Evolutionary conservation across 1,140 invertebrate species (phyloP), one percentile per base, ranked within the genome.

Genomic region (Triops longicaudatus): DNA sequence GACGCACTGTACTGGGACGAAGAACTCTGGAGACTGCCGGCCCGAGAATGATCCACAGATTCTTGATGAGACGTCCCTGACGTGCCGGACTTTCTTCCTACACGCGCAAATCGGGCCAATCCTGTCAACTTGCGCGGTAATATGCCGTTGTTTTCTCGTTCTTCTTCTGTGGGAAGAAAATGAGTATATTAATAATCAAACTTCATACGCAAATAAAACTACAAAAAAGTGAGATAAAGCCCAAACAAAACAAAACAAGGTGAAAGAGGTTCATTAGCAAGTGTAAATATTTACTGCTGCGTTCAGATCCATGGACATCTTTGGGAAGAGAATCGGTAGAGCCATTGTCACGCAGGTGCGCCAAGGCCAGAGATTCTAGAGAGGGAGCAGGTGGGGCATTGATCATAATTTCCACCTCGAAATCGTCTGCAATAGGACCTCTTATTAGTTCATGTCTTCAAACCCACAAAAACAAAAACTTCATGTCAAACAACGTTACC

Each of bases 371-470:
- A 81, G 90, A 92, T 82, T 92, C 91, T 1, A 90, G 89, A 1
- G 91, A 91, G 11, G 89, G 88, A 72, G 89, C 90, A 73, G 82
- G 83, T 76, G 79, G 80, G 71, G 89, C 89, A 78, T 91, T 91
- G 63, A 91, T 91, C 88, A 91, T 91, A 63, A 92, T 93, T 85
- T 95, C 93, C 77, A 93, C 86, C 84, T 86, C 85, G 27, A 86
- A 79, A 78, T 86, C 85, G 81, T 86, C 85, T 85, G 80, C 12
- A 76, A 80, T n/a, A 14, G 11, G 37, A 73, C 22, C 71, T 7
- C 2, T 72, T 4, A 72, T 31, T 31, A 73, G 73, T 73, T 73
- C 27, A 31, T 73, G 27, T 5, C 73, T 73, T 6, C 26, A 7
- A 72, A 72, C n/a, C n/a, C 2, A 22, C n/a, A 77, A 75, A 74